A percentile compares a stretch with the other conserved stretches of the same genome.
phyloP scores from a whole-genome alignment of 2,888 invertebrate species.

The Dascillus cervinus region DNA sequence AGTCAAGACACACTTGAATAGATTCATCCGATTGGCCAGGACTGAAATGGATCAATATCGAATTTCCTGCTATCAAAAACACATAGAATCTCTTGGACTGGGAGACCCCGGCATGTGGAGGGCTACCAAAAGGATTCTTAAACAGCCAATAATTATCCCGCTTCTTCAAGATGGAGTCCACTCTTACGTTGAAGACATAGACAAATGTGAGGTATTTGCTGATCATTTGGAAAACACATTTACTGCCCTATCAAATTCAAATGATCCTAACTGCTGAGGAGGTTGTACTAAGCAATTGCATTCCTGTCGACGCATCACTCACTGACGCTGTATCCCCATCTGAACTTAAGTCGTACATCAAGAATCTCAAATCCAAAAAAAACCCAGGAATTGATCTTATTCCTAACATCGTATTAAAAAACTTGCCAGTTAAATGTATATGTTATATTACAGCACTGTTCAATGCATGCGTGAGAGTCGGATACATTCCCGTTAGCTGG shows the following conservation, averaged over 20 bases:
- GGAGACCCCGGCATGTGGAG: conserved; percentile 4
- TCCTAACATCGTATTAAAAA: conserved; percentile 2
- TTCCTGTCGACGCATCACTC: background rate
- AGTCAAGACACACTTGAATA: too few species aligned
- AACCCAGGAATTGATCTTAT: conserved; percentile 2
- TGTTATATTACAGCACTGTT: conserved; percentile 11
- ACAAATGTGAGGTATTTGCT: conserved; percentile 5
- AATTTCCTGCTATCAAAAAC: background rate
- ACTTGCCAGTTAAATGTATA: conserved; percentile 10
- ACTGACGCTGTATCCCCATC: background rate
- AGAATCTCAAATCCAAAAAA: conserved; percentile 2
- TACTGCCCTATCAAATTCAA: background rate
- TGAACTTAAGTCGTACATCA: conserved; percentile 1
- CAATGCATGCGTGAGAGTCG: conserved; percentile 9
- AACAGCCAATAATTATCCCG: conserved; percentile 1
- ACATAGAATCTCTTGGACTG: conserved; percentile 1
- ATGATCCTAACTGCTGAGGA: background rate
- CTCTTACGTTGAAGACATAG: background rate
- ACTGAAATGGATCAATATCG: too few species aligned
- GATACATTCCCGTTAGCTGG: conserved; percentile 14
- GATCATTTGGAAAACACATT: conserved; percentile 3
- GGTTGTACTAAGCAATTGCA: background rate
- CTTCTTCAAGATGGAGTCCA: background rate
- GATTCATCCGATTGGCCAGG: too few species aligned
- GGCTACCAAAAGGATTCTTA: conserved; percentile 2